Evolutionary conservation across 2,888 invertebrate genomes (phyloP).

Genomic region (Caenorhabditis becei): DNA sequence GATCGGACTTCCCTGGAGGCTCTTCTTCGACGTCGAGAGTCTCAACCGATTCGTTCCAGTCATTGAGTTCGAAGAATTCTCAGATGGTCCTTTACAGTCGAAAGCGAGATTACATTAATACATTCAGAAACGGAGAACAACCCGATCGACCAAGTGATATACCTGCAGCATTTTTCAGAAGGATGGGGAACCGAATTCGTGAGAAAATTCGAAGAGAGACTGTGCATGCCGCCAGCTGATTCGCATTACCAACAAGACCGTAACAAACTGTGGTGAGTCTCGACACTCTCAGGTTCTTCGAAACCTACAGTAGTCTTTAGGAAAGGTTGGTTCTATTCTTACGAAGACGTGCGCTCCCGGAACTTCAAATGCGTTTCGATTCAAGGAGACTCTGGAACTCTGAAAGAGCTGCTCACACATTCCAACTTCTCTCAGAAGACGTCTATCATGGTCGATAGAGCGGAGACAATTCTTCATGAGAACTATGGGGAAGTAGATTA

Average conservation of each 20-base stretch:
- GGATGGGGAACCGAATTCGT: conserved; percentile 89
- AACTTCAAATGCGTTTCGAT: conserved; percentile 88
- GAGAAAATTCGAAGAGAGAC: conserved; percentile 88
- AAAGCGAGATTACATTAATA: neutral
- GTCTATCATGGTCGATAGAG: conserved; percentile 84
- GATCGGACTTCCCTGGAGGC: conserved; percentile 86
- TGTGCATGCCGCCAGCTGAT: conserved; percentile 82
- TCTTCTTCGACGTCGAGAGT: conserved; percentile 90
- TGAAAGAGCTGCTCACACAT: conserved; percentile 63
- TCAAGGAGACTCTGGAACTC: conserved; percentile 78
- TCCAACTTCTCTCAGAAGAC: conserved; percentile 28
- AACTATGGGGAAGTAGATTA: conserved; percentile 89
- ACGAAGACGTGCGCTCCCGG: conserved; percentile 86
- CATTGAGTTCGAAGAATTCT: conserved; percentile 90
- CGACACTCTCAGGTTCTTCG: too few species aligned
- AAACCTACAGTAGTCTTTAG: conserved; percentile 69
- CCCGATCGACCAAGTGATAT: conserved; percentile 85
- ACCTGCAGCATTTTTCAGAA: conserved; percentile 90
- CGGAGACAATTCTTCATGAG: conserved; percentile 92
- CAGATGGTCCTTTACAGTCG: conserved; percentile 86
- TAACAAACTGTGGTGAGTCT: conserved; percentile 9
- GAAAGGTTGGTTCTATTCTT: conserved; percentile 87
- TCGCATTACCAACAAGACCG: conserved; percentile 28
- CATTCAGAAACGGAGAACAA: conserved; percentile 36
- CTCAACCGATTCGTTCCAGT: conserved; percentile 90